Conservation (phyloP, 2,888 invertebrate species). For the Phaedon cochleariae region DNA sequence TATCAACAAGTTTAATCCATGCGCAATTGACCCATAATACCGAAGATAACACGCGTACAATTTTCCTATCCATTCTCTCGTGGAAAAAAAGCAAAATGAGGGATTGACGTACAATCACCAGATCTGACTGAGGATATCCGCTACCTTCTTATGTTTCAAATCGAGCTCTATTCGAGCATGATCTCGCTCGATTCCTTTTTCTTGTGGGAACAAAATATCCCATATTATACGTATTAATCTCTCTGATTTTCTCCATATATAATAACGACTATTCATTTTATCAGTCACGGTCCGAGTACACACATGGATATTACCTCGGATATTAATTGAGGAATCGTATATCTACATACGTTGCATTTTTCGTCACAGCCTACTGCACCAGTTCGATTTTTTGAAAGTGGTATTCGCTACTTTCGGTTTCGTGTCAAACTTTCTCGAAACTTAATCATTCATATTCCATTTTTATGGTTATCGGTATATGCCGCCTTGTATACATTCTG, state of each 20-base stretch:
- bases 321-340: not conserved
- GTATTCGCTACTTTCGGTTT: conserved; percentile 19
- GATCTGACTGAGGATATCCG: too few species aligned
- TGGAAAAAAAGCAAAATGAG: too few species aligned
- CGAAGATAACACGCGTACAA: too few species aligned
- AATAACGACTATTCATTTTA: not conserved
- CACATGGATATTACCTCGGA: not conserved
- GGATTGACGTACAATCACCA: too few species aligned
- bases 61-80: too few species aligned
- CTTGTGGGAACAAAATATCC: too few species aligned
- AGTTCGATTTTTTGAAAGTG: conserved; percentile 26
- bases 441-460: not conserved
- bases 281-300: conserved; percentile 3
- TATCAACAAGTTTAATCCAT: too few species aligned
- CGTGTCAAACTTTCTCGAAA: conserved; percentile 19
- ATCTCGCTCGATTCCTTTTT: too few species aligned
- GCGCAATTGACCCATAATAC: too few species aligned
- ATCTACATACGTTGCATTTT: conserved; percentile 22
- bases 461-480: not conserved
- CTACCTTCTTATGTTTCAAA: not conserved
- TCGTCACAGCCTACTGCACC: conserved; percentile 22
- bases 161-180: too few species aligned
- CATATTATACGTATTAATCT: too few species aligned
- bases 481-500: not conserved
- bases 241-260: too few species aligned